Evolutionary conservation across 2,888 invertebrate species (phyloP), one percentile per base, ranked within the genome.

Genomic region (Pollenia labialis): DNA sequence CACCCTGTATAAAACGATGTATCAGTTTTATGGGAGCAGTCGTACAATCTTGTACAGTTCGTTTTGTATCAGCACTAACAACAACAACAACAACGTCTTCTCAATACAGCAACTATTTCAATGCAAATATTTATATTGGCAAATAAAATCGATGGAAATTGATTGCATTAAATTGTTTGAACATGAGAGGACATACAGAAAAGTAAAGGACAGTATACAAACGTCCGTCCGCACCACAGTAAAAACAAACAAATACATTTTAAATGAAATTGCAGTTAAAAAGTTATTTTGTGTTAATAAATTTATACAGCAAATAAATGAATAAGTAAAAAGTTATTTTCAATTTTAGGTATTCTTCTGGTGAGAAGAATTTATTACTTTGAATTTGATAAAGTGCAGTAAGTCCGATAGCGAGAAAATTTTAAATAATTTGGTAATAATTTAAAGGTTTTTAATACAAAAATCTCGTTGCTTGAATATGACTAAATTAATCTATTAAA

Each of bases 101-200:
- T 32, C 32, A 32, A 32, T 32, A 32, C 32, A 74, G 1, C 23
- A 62, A 75, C 23, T 56, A 64, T 52, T 48, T 85, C 60, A 77
- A 85, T 68, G 72, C 48, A 81, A 85, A 85, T 85, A 85, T 81
- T 85, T 85, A 72, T 62, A 54, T 52, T 77, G 81, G 77, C 72
- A 72, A 85, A 66, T 77, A 68, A 81, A 85, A 81, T 75, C 81
- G 64, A 81, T 80, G 62, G 18, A 85, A 85, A 76, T 85, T 81
- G 81, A 81, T 81, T 81, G 85, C 66, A 76, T 77, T 52, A 64
- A 77, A 85, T 60, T 60, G 72, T 18, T 16, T 46, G 0, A n/a
- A 72, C 14, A 58, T 10, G 50, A 48, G 69, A 16, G 0, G 52
- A 74, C 48, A 32, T 14, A 81, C 40, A 68, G 42, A 69, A 48